These are phyloP conservation scores for Corythornis madagascariensis DNA, from an alignment of 2,113 vertebrate genomes.

Conservation along the genomic window DNA sequence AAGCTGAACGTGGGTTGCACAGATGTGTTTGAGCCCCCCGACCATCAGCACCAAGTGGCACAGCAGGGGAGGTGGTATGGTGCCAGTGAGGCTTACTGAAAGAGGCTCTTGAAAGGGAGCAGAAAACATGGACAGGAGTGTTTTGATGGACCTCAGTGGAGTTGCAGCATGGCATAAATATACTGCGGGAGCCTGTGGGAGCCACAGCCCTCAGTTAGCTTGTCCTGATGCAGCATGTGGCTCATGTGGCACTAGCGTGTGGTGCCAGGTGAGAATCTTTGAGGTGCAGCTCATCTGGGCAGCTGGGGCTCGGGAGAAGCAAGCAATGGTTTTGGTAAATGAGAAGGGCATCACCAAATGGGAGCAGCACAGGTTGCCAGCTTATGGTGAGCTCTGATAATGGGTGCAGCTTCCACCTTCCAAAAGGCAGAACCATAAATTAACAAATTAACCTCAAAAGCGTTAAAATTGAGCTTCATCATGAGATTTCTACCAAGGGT, in stretches of 20 bases:
- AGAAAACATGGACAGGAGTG: background rate
- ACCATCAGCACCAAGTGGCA: fast-evolving
- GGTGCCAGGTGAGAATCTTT: background rate
- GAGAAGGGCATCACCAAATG: background rate
- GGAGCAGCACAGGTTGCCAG: background rate
- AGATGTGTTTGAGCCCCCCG: background rate
- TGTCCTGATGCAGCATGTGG: background rate
- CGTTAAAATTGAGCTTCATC: background rate
- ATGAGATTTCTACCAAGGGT: background rate
- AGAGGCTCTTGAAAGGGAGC: background rate
- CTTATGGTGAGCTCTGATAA: background rate
- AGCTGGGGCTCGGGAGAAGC: background rate
- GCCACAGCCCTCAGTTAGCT: fast-evolving
- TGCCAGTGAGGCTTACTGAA: background rate
- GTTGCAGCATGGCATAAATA: background rate
- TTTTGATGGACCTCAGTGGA: background rate
- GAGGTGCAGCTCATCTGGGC: background rate
- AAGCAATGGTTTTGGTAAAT: background rate
- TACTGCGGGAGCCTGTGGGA: fast-evolving
- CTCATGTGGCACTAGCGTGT: fast-evolving
- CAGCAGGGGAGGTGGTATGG: background rate
- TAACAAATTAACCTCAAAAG: background rate
- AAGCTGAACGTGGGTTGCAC: background rate
- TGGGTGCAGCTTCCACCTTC: background rate
- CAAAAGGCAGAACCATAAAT: background rate